phyloP scores from a whole-genome alignment of 30 jellyfish, hydroid and myxozoan genomes.

The Turritopsis dohrnii region DNA sequence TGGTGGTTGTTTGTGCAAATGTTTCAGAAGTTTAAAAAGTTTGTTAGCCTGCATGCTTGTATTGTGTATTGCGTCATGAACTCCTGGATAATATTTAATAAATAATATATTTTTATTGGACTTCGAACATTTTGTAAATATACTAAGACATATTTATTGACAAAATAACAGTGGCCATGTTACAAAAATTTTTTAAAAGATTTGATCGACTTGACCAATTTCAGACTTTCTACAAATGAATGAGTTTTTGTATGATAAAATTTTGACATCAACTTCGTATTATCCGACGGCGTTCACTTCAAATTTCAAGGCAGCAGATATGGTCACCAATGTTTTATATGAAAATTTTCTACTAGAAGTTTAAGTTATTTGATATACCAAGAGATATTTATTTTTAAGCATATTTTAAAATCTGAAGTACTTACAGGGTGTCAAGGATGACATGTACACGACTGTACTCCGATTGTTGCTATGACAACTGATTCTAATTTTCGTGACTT shows the following conservation, averaged over 20 bases:
- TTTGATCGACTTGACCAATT: neutral
- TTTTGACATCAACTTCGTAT: neutral
- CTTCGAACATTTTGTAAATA: conserved; percentile 45
- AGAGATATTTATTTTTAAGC: conserved; percentile 30
- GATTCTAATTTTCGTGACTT: neutral
- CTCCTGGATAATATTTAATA: conserved; percentile 32
- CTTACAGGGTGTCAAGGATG: conserved; percentile 28
- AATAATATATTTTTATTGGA: conserved; percentile 50
- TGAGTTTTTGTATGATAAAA: neutral
- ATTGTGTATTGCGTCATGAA: conserved; percentile 2
- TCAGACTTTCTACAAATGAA: neutral
- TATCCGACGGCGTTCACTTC: neutral
- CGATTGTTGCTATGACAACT: neutral
- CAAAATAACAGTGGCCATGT: conserved; percentile 11
- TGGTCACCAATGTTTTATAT: conserved; percentile 14
- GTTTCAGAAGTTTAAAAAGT: conserved; percentile 4
- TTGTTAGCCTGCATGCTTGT: conserved; percentile 2
- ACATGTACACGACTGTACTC: conserved; percentile 7
- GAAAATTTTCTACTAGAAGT: conserved; percentile 27
- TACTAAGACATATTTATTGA: conserved; percentile 42
- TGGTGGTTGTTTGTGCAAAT: conserved; percentile 1
- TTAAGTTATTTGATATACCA: conserved; percentile 29
- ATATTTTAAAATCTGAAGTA: conserved; percentile 6
- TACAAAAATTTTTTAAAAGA: conserved; percentile 1
- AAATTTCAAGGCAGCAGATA: neutral